phyloP scores from a whole-genome alignment of 2,113 vertebrate genomes.

The Sitta europaea region DNA sequence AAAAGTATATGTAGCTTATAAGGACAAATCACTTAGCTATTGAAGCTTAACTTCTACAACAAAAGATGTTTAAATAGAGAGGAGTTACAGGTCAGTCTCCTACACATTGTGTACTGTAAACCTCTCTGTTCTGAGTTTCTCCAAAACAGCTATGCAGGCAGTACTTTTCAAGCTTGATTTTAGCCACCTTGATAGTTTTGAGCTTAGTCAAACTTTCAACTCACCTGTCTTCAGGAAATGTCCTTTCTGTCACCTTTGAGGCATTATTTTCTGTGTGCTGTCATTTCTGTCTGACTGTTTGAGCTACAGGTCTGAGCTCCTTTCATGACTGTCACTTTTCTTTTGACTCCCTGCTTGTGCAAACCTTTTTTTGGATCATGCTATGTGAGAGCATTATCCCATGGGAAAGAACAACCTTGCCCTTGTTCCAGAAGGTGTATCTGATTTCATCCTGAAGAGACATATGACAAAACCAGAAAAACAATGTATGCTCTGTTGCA shows the following conservation, averaged over 20 bases:
- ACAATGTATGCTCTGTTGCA: not conserved
- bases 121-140: not conserved
- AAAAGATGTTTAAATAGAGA: not conserved
- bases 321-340: not conserved
- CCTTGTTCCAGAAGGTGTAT: not conserved
- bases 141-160: not conserved
- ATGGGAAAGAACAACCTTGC: not conserved
- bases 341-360: not conserved
- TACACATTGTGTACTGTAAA: not conserved
- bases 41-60: not conserved
- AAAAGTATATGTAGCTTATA: not conserved
- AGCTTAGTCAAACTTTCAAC: not conserved
- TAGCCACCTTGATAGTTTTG: not conserved
- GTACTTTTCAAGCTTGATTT: not conserved
- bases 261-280: not conserved
- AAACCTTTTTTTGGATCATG: not conserved
- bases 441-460: not conserved
- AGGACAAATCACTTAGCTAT: not conserved
- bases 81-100: not conserved
- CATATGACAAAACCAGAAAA: not conserved
- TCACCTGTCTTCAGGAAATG: not conserved
- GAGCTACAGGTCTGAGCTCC: not conserved
- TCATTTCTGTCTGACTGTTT: not conserved
- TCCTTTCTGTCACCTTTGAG: not conserved
- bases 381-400: not conserved